Evolutionary conservation across 1,140 invertebrate genomes (phyloP).

Genomic region (Archegozetes longisetosus): DNA sequence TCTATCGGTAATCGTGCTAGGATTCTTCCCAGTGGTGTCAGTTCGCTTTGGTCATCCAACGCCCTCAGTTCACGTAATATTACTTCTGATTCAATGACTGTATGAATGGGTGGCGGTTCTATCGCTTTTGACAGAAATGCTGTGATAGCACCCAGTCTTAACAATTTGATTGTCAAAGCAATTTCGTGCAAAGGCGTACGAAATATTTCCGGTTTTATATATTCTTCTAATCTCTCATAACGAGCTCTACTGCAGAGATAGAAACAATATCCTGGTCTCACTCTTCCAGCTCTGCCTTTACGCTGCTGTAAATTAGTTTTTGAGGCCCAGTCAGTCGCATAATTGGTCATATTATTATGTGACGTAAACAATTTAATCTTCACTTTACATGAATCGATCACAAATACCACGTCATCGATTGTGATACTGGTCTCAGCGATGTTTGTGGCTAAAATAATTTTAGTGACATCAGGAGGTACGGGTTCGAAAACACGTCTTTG

Average conservation of each 20-base stretch:
- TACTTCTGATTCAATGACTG: conserved; percentile 34
- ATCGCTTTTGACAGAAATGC: conserved; percentile 37
- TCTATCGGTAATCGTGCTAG: conserved; percentile 35
- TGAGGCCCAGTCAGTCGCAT: conserved; percentile 93
- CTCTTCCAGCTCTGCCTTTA: conserved; percentile 68
- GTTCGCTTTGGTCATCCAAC: conserved; percentile 35
- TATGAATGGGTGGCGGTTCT: conserved; percentile 33
- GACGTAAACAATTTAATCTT: conserved; percentile 91
- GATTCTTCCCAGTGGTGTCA: conserved; percentile 39
- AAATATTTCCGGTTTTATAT: conserved; percentile 74
- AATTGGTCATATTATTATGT: conserved; percentile 75
- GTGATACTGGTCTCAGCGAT: conserved; percentile 98
- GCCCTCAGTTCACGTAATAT: conserved; percentile 38
- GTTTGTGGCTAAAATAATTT: conserved; percentile 98
- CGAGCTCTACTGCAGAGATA: conserved; percentile 76
- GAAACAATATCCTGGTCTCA: conserved; percentile 54
- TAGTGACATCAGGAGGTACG: conserved; percentile 56
- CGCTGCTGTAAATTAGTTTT: conserved; percentile 92
- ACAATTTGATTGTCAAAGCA: conserved; percentile 52
- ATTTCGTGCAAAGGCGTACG: conserved; percentile 66
- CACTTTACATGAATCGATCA: conserved; percentile 84
- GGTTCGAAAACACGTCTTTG: conserved; percentile 69
- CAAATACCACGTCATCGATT: conserved; percentile 95
- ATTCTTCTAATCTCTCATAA: conserved; percentile 59
- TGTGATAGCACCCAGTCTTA: conserved; percentile 72